Percentiles rank a stretch among this genome's conserved stretches.
These are phyloP conservation scores for Arvicanthis niloticus DNA, from an alignment of 2,113 vertebrate genomes.

Conservation along the genomic window DNA sequence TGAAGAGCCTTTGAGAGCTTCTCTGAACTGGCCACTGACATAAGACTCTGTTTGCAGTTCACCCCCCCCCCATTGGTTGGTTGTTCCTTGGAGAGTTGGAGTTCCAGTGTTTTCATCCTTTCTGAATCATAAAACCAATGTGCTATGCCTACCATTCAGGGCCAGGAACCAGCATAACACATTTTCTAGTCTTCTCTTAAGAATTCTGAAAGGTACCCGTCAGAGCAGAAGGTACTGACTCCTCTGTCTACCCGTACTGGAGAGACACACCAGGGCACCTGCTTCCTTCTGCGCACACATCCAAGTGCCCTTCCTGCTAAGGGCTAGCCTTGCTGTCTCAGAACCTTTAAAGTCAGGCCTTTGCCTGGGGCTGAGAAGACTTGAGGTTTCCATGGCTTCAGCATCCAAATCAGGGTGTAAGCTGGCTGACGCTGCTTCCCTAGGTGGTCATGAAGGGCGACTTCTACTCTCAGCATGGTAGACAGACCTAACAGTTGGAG, in stretches of 20 bases:
- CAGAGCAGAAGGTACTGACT: background rate
- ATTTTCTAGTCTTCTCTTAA: background rate
- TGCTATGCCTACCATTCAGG: background rate
- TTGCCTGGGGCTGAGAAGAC: background rate
- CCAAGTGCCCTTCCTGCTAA: background rate
- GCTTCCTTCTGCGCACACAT: background rate
- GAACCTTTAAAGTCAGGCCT: background rate
- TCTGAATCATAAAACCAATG: background rate
- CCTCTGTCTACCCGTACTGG: background rate
- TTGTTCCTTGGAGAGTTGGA: constrained; percentile 7
- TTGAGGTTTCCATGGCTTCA: background rate
- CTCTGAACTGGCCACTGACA: background rate
- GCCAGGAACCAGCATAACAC: background rate
- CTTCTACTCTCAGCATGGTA: background rate
- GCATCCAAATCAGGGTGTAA: background rate
- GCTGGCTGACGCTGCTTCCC: background rate
- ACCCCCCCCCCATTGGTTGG: background rate
- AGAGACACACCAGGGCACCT: background rate
- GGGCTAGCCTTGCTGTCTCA: background rate
- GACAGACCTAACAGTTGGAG: background rate
- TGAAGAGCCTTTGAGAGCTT: background rate
- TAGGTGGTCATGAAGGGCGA: background rate
- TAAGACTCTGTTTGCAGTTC: background rate
- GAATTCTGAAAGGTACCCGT: background rate
- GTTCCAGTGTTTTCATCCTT: background rate